A percentile compares a stretch with the other conserved stretches of the same genome.
Evolutionary conservation across 2,888 invertebrate genomes (phyloP).

Genomic region (Syritta pipiens): DNA sequence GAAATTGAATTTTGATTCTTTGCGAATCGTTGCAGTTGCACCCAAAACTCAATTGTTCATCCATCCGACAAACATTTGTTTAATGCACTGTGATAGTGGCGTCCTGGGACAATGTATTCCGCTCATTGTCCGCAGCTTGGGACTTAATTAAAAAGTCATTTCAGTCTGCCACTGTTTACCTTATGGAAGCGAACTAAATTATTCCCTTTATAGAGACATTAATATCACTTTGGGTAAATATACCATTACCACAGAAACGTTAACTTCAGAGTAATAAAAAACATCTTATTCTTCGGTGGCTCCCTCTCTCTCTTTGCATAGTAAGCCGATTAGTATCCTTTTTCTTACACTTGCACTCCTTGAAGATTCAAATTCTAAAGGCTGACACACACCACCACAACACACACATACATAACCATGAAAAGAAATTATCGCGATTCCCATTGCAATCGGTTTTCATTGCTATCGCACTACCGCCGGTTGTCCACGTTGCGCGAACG

Average conservation of each 20-base stretch:
- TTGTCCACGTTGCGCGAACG: background rate
- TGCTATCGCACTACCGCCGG: constrained; percentile 30
- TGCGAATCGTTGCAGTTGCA: too few species aligned
- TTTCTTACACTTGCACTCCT: constrained; percentile 7
- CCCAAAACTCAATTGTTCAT: too few species aligned
- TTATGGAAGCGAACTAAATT: background rate
- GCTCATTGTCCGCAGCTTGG: too few species aligned
- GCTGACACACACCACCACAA: too few species aligned
- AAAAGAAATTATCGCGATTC: constrained; percentile 44
- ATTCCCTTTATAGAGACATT: constrained; percentile 11
- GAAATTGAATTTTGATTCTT: too few species aligned
- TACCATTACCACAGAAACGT: background rate
- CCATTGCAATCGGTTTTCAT: constrained; percentile 46
- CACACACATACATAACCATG: constrained; percentile 19
- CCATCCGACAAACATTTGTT: too few species aligned
- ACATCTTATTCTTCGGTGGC: constrained; percentile 6
- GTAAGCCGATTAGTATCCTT: constrained; percentile 42
- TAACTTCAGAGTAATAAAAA: constrained; percentile 18
- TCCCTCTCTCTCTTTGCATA: background rate
- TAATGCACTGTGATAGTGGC: too few species aligned
- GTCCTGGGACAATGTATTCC: too few species aligned
- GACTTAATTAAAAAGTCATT: constrained; percentile 37
- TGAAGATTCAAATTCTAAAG: constrained; percentile 14
- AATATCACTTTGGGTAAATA: constrained; percentile 30
- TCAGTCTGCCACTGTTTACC: constrained; percentile 18